Evolutionary conservation across 2,113 vertebrate species (phyloP).

Genomic region (Rhinolophus sinicus): DNA sequence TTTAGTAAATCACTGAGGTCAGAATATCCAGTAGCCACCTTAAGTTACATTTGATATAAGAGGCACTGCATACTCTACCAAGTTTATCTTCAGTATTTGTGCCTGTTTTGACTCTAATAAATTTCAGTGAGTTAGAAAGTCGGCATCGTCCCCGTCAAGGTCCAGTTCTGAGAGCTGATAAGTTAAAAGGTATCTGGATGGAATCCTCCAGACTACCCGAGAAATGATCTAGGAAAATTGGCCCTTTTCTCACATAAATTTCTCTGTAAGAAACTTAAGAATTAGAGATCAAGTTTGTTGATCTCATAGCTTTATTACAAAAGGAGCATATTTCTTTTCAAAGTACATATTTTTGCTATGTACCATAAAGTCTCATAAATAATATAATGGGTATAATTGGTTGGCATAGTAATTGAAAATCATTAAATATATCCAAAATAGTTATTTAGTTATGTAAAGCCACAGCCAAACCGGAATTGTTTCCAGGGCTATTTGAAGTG

Average conservation of each 20-base stretch:
- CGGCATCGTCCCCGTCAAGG: background rate
- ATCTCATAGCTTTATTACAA: background rate
- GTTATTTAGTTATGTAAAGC: background rate
- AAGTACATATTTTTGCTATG: background rate
- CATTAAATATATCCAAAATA: background rate
- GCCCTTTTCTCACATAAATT: background rate
- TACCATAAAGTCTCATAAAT: background rate
- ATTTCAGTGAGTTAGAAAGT: background rate
- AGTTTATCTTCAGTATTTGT: background rate
- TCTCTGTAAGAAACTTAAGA: background rate
- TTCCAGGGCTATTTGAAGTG: background rate
- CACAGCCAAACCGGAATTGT: background rate
- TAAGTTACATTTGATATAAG: background rate
- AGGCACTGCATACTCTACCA: background rate
- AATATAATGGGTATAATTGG: background rate
- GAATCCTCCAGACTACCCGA: background rate
- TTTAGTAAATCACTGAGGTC: background rate
- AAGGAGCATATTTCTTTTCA: background rate
- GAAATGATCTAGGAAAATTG: background rate
- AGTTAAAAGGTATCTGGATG: background rate
- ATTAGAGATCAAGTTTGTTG: background rate
- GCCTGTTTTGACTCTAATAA: background rate
- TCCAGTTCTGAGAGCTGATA: background rate
- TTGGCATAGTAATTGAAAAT: constrained; percentile 9
- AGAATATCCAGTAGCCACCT: background rate